Base-by-base conservation (phyloP, 2,888 invertebrate species). In the Athalia cordata region DNA sequence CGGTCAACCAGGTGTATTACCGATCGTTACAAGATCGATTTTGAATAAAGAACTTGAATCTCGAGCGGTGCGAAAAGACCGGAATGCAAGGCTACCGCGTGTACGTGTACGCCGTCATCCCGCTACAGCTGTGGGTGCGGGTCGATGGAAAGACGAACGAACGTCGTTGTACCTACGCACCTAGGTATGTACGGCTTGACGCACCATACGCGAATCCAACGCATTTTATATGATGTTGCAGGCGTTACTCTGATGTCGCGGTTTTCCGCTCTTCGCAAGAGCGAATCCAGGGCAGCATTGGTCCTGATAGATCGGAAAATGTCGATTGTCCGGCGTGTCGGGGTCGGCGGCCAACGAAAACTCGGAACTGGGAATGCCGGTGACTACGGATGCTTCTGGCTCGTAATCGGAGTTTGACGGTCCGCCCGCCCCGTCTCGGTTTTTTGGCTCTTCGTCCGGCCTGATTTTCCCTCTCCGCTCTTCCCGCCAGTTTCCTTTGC, bases 211-310 rank as follows among this genome's bases (percentile, higher is more conserved):
- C 29, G 29, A 29, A 29, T 29, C 29, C 29, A 29, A 29, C 29
- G 29, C 7, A 43, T 78, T 29, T 83, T 88, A 91, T 82, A 88
- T 88, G 80, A 92, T 85, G 79, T 78, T 84, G 84, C 92, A 92
- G 45, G 90, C 89, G 81, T 90, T 91, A 78, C 89, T 90, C 65
- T 91, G 91, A 83, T 91, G 89, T 67, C 90, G 88, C 64, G 88
- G 85, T 82, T 91, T 91, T 15, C 86, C 84, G 29, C 80, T 81
- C 74, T 91, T 90, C 6, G 89, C 80, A 78, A 89, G 85, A 1
- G 89, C 89, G 81, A 92, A 92, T 6, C 91, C 91, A 0, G 92
- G 91, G 85, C 92, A 92, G 79, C 92, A 92, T 59, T 92, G 92
- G 77, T 91, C 91, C 62, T 90, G 89, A 3, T 87, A 87, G 29